Conservation (phyloP, 1,140 invertebrate species). For the Ephestia elutella region DNA sequence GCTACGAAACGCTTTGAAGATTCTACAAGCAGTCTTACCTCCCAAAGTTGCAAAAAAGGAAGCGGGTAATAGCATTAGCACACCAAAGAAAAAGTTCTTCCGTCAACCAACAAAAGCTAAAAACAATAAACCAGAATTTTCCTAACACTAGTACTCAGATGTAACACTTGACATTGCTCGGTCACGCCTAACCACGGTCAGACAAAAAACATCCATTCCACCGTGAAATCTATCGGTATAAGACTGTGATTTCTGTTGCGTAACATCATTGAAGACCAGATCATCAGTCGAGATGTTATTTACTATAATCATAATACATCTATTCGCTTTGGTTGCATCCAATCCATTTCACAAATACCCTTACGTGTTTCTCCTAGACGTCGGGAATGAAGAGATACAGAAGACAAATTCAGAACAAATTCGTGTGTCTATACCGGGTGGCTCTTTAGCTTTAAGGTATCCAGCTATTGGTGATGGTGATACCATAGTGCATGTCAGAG, state of each 20-base stretch:
- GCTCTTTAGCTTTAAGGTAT: slow-evolving; percentile 54
- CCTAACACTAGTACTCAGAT: slow-evolving; percentile 4
- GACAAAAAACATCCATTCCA: slow-evolving; percentile 52
- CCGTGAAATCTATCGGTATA: slow-evolving; percentile 62
- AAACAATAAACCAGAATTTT: slow-evolving; percentile 18
- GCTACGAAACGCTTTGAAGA: no score
- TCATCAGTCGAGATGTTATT: slow-evolving; percentile 49
- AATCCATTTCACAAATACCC: slow-evolving; percentile 63
- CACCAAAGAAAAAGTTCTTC: no score
- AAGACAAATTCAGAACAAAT: slow-evolving; percentile 54
- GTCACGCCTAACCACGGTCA: slow-evolving; percentile 44
- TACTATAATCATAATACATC: slow-evolving; percentile 30
- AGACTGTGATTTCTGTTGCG: slow-evolving; percentile 52
- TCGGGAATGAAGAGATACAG: slow-evolving; percentile 65
- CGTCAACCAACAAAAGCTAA: background rate
- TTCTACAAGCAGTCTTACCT: no score
- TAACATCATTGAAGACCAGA: slow-evolving; percentile 39
- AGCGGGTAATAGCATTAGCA: no score
- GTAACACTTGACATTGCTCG: slow-evolving; percentile 36
- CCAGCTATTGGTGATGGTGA: slow-evolving; percentile 51
- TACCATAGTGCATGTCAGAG: slow-evolving; percentile 52
- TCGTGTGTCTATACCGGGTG: slow-evolving; percentile 50
- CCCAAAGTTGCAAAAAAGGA: no score
- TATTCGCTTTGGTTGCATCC: slow-evolving; percentile 27
- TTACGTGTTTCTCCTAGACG: slow-evolving; percentile 57